A percentile compares a stretch with the other conserved stretches of the same genome.
phyloP scores from a whole-genome alignment of 2,888 invertebrate genomes.

The Pristionchus arcanus region DNA sequence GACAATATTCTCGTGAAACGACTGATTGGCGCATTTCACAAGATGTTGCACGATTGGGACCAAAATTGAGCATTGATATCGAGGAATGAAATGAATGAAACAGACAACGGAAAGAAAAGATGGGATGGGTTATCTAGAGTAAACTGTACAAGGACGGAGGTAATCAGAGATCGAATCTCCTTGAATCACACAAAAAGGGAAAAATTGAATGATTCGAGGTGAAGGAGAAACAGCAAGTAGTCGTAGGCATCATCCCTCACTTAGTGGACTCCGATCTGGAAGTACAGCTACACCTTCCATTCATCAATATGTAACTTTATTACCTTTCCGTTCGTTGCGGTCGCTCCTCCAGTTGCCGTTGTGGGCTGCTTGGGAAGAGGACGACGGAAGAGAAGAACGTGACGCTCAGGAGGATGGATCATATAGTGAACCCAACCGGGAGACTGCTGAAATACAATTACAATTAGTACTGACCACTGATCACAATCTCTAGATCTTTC shows the following conservation, averaged over 20 bases:
- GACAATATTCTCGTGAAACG: slow-evolving; percentile 20
- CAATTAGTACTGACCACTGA: neutral
- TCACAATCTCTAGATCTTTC: too few relatives aligned
- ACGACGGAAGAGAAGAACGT: slow-evolving; percentile 67
- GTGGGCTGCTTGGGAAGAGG: slow-evolving; percentile 47
- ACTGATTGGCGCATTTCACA: slow-evolving; percentile 19
- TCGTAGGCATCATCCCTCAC: neutral
- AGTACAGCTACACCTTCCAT: neutral
- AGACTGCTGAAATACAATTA: slow-evolving; percentile 76
- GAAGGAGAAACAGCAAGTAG: neutral
- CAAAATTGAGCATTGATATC: neutral
- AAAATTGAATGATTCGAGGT: neutral
- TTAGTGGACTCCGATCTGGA: slow-evolving; percentile 44
- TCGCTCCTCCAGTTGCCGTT: neutral
- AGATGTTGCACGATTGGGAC: slow-evolving; percentile 15
- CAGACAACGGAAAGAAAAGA: slow-evolving; percentile 6
- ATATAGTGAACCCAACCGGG: slow-evolving; percentile 82
- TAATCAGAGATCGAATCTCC: neutral
- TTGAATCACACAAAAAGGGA: neutral
- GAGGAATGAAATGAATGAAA: slow-evolving; percentile 32
- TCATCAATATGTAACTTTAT: neutral
- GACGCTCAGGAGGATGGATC: slow-evolving; percentile 80
- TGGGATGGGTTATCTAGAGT: neutral
- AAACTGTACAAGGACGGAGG: slow-evolving; percentile 1
- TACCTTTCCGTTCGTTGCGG: slow-evolving; percentile 24